A percentile compares a stretch with the other conserved stretches of the same genome.
phyloP scores from a whole-genome alignment of 2,113 vertebrate genomes.

The Ptyas mucosa region DNA sequence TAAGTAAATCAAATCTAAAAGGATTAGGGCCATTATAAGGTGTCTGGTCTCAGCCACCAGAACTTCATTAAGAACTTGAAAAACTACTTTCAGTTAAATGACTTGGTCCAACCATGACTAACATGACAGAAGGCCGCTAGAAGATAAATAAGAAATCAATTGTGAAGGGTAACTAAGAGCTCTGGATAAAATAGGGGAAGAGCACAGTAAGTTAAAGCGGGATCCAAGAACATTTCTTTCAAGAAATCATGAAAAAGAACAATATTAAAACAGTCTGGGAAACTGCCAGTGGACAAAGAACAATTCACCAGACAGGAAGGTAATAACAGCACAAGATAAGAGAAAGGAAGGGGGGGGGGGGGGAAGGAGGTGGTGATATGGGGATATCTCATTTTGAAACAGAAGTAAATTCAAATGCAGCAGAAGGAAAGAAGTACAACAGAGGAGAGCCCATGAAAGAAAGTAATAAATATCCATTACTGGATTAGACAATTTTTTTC shows the following conservation, averaged over 20 bases:
- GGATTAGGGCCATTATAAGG: not conserved
- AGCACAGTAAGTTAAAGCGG: not conserved
- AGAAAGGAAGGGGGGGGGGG: not conserved
- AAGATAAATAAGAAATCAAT: not conserved
- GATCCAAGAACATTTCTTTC: not conserved
- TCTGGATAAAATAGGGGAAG: not conserved
- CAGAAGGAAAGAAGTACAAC: not conserved
- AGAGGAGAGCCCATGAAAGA: not conserved
- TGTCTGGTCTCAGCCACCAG: not conserved
- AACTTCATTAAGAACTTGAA: not conserved
- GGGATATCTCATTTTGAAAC: not conserved
- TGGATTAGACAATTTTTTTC: not conserved
- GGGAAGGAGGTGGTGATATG: not conserved
- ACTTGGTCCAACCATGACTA: not conserved
- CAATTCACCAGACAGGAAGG: not conserved
- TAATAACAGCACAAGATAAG: not conserved
- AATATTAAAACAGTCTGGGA: not conserved
- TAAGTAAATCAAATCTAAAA: not conserved
- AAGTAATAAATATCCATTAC: not conserved
- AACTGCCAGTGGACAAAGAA: not conserved
- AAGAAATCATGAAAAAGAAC: not conserved
- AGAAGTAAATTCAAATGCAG: not conserved
- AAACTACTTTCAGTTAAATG: not conserved
- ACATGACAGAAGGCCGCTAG: not conserved
- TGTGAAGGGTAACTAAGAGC: not conserved